A percentile compares a stretch with the other conserved stretches of the same genome.
Evolutionary conservation across 2,113 vertebrate genomes (phyloP).

Genomic region (Delphinus delphis): DNA sequence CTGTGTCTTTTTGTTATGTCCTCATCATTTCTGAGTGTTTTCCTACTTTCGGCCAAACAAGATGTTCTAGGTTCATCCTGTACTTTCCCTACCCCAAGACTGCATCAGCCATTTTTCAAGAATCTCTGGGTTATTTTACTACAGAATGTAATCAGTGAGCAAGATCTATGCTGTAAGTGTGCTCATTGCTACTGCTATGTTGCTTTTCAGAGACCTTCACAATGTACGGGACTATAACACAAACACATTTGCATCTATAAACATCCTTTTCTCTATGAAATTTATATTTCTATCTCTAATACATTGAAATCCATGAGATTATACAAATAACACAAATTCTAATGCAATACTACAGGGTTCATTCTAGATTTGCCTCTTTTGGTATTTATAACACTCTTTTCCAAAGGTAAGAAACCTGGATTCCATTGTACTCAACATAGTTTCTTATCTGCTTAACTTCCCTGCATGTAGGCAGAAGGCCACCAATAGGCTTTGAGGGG

Average conservation of each 20-base stretch:
- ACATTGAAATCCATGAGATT: background rate
- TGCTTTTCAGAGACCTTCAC: background rate
- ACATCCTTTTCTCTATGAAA: background rate
- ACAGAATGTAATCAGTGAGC: background rate
- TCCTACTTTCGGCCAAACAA: background rate
- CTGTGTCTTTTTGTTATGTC: background rate
- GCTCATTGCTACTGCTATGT: background rate
- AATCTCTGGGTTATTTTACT: background rate
- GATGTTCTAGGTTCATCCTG: background rate
- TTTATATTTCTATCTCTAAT: background rate
- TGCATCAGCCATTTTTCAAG: background rate
- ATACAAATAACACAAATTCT: background rate
- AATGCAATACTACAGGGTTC: background rate
- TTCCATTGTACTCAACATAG: background rate
- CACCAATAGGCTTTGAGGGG: background rate
- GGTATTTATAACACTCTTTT: background rate
- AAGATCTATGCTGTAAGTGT: background rate
- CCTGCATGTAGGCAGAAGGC: background rate
- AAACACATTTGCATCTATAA: background rate
- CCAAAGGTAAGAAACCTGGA: background rate
- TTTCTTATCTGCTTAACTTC: background rate
- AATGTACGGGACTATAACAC: background rate
- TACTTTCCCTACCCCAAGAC: too few relatives aligned
- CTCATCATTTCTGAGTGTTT: background rate
- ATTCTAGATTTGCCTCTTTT: background rate